phyloP scores from a whole-genome alignment of 2,113 vertebrate genomes.

The Rhipidura dahli region DNA sequence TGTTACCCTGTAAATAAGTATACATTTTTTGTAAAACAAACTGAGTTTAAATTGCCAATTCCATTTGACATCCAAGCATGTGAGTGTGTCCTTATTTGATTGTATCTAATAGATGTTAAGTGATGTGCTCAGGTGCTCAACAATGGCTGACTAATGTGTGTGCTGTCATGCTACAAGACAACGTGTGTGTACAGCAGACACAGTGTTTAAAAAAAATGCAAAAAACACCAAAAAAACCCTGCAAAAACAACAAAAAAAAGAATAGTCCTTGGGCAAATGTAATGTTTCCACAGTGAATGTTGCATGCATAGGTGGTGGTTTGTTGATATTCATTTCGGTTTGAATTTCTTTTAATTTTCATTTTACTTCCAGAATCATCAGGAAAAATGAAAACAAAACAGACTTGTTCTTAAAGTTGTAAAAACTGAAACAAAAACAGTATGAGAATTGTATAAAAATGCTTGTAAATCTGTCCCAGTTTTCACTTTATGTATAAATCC shows the following conservation, averaged over 20 bases:
- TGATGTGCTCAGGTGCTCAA: constrained; percentile 83
- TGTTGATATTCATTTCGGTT: constrained; percentile 73
- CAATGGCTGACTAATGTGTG: constrained; percentile 75
- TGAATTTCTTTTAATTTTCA: constrained; percentile 28
- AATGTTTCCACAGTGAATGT: constrained; percentile 93
- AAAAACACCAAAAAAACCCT: constrained; percentile 15
- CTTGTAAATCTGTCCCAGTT: constrained; percentile 95
- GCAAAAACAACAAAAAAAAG: constrained; percentile 52
- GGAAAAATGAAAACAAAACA: constrained; percentile 38
- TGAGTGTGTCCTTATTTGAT: constrained; percentile 80
- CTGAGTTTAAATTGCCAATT: constrained; percentile 76
- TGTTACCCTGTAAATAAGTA: constrained; percentile 90
- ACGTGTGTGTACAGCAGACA: constrained; percentile 74
- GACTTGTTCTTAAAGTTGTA: constrained; percentile 76
- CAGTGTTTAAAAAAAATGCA: constrained; percentile 69
- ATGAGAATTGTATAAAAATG: constrained; percentile 89
- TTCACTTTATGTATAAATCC: constrained; percentile 90
- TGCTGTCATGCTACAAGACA: constrained; percentile 79
- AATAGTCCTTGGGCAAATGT: constrained; percentile 81
- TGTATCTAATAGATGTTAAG: constrained; percentile 84
- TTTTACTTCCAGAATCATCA: constrained; percentile 81
- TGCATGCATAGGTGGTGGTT: constrained; percentile 94
- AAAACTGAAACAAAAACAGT: constrained; percentile 75
- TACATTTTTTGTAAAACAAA: constrained; percentile 83
- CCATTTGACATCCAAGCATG: constrained; percentile 90